Percentiles rank a stretch among this genome's conserved stretches.
These are phyloP conservation scores for Gymnarchus niloticus DNA, from an alignment of 2,113 vertebrate genomes.

Conservation along the genomic window DNA sequence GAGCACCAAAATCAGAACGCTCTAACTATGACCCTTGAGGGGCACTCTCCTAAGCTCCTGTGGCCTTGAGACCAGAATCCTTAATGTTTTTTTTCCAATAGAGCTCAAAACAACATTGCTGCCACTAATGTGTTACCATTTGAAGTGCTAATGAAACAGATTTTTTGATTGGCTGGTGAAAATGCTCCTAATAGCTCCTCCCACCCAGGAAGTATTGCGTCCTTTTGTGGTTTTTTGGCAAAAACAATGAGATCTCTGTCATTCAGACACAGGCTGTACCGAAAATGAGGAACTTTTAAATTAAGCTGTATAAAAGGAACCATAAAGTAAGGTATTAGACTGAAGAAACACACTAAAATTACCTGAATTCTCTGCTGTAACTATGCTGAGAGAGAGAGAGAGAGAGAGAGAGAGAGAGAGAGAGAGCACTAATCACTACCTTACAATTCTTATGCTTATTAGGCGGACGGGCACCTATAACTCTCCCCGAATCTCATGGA, in stretches of 20 bases:
- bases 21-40: not conserved
- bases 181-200: not conserved
- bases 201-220: slow-evolving; percentile 53
- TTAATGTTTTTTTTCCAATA: not conserved
- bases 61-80: not conserved
- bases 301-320: not conserved
- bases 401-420: too few relatives aligned
- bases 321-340: not conserved
- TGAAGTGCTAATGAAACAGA: slow-evolving; percentile 44
- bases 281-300: not conserved
- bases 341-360: not conserved
- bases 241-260: slow-evolving; percentile 47
- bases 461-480: not conserved
- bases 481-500: not conserved
- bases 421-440: not conserved
- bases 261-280: not conserved
- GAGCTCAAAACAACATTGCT: not conserved
- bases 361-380: not conserved
- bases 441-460: slow-evolving; percentile 12
- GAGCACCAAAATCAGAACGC: not conserved
- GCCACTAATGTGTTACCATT: slow-evolving; percentile 15
- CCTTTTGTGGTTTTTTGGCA: slow-evolving; percentile 66
- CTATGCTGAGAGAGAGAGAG: not conserved
- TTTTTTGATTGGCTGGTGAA: not conserved
- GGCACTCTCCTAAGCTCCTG: not conserved